Percentiles rank a stretch among this genome's conserved stretches.
Evolutionary conservation across 2,113 vertebrate genomes (phyloP).

Genomic region (Azemiops feae): DNA sequence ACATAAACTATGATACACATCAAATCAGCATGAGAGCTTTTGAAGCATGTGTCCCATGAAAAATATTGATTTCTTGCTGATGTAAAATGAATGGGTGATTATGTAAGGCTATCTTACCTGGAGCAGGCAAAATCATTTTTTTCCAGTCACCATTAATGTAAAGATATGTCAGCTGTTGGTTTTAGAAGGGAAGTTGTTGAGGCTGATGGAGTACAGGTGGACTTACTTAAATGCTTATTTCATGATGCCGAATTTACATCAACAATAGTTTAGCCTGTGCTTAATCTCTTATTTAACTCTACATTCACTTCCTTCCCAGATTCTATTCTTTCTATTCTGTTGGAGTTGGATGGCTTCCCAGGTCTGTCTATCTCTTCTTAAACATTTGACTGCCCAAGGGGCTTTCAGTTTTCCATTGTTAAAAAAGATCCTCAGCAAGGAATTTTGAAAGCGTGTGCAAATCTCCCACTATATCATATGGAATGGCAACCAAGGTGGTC

Average conservation of each 20-base stretch:
- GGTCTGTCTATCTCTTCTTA: conserved; percentile 7
- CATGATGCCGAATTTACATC: conserved; percentile 9
- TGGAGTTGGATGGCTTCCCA: neutral
- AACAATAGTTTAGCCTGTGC: neutral
- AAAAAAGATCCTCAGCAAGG: neutral
- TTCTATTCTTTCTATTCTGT: neutral
- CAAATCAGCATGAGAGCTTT: neutral
- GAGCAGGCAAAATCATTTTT: conserved; percentile 9
- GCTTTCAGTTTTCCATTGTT: neutral
- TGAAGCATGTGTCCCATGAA: neutral
- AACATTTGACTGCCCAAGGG: neutral
- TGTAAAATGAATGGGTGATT: neutral
- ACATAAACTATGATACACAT: neutral
- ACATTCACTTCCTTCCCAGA: neutral
- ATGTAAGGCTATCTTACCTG: conserved; percentile 6
- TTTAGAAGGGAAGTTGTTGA: conserved; percentile 19
- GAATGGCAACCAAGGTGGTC: neutral
- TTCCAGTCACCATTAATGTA: neutral
- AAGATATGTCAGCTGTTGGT: conserved; percentile 2
- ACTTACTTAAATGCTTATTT: conserved; percentile 39
- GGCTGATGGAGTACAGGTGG: conserved; percentile 6
- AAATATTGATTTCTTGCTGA: neutral
- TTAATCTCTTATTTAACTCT: conserved; percentile 2
- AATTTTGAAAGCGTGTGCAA: neutral
- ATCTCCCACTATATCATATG: neutral